Evolutionary conservation across 2,888 invertebrate species (phyloP).

Genomic region (Drosophila longiperda): DNA sequence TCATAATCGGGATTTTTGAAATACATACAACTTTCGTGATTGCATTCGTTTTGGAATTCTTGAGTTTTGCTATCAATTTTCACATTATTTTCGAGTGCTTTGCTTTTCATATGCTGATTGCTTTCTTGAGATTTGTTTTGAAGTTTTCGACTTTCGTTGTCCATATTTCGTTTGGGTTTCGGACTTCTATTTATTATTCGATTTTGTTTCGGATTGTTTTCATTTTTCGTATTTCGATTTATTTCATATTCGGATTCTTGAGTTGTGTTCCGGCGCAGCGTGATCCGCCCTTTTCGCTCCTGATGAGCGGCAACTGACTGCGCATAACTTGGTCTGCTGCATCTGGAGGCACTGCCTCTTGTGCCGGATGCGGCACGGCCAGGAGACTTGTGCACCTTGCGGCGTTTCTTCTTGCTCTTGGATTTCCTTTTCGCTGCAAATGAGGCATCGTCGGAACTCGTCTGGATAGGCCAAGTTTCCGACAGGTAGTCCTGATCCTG

Average conservation of each 20-base stretch:
- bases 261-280: background rate
- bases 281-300: background rate
- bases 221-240: background rate
- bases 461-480: slow-evolving; percentile 23
- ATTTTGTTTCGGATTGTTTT: background rate
- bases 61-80: too few relatives aligned
- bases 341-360: background rate
- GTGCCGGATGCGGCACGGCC: background rate
- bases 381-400: background rate
- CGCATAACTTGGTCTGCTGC: background rate
- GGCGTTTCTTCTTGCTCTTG: slow-evolving; percentile 7
- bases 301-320: background rate
- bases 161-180: background rate
- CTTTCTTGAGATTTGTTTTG: background rate
- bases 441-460: accelerated
- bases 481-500: slow-evolving; percentile 13
- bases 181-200: background rate
- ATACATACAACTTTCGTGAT: background rate
- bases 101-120: background rate
- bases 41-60: background rate
- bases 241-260: background rate
- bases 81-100: too few relatives aligned
- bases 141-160: background rate
- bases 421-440: background rate
- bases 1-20: background rate